A percentile compares a stretch with the other conserved stretches of the same genome.
phyloP scores from a whole-genome alignment of 2,797 vertebrate species.

The Pipistrellus pygmaeus region DNA sequence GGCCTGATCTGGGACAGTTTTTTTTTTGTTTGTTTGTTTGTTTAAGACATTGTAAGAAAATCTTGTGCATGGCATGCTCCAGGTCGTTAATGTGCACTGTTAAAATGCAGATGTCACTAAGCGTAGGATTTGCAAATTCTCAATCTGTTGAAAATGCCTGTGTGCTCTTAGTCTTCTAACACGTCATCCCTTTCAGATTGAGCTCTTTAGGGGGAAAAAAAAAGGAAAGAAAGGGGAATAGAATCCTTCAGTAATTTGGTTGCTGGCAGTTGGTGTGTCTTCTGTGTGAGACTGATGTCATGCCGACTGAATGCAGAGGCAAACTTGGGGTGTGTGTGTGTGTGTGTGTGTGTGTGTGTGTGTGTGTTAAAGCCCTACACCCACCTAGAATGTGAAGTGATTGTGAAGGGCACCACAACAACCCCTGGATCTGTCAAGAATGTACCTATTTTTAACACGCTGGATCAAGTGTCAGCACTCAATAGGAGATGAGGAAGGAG shows the following conservation, averaged over 20 bases:
- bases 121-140: not conserved
- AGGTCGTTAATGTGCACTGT: not conserved
- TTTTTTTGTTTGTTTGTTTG: too few species aligned
- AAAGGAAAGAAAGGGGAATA: conserved; percentile 21
- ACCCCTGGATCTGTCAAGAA: conserved; percentile 84
- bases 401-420: conserved; percentile 70
- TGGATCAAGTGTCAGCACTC: conserved; percentile 85
- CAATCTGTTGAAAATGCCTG: not conserved
- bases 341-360: not conserved
- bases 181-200: not conserved
- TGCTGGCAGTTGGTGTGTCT: conserved; percentile 68
- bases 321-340: not conserved
- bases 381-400: conserved; percentile 76
- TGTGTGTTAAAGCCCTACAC: conserved; percentile 56
- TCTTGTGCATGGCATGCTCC: not conserved
- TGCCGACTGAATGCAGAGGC: conserved; percentile 62
- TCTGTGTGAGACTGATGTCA: conserved; percentile 75
- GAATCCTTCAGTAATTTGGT: conserved; percentile 70
- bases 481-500: conserved; percentile 69
- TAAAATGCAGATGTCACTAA: not conserved
- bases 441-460: conserved; percentile 88
- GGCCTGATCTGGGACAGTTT: not conserved
- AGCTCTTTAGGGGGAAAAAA: not conserved
- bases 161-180: not conserved
- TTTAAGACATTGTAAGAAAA: not conserved